Base-by-base conservation (phyloP, 2,797 vertebrate genomes). In the Manis pentadactyla region DNA sequence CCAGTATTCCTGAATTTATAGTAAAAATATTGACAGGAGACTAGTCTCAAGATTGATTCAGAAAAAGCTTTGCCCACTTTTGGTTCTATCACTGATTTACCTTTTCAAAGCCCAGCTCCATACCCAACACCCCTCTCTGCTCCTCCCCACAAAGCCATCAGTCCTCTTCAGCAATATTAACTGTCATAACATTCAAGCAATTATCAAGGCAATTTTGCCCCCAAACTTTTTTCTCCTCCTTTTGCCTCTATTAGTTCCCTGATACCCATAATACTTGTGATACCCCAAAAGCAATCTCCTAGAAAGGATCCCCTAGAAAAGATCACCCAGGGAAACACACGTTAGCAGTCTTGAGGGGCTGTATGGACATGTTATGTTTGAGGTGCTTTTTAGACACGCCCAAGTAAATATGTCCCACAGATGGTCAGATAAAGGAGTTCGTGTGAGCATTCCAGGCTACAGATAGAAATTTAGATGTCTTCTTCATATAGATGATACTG, bases 401-500 rank as follows among this genome's bases (percentile, higher is more conserved):
- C 39, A 61, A 75, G 11, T 1, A 73, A 42, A 49, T 21, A 19
- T 15, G 25, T 17, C 23, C 63, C 39, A 25, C 12, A 17, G 13
- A 15, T 2, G 2, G 42, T 17, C 12, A 27, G 66, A 37, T 4
- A 18, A 55, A 57, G 51, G 7, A 17, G 11, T 17, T 55, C 21
- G 14, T 17, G 12, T 4, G 15, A 25, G 10, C 19, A 49, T 51
- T 57, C 8, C 23, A 46, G 1, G 7, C 42, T 37, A 31, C 19
- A 73, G 75, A 68, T 0, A 19, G 1, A 18, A 66, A 79, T 3
- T 2, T 1, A 49, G 2, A 23, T 2, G 18, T 55, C 46, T 68
- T 55, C 66, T 27, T 8, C 6, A 1, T 1, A 49, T 0, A 34
- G 51, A 53, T 7, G 21, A 25, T 9, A 23, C 53, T 51, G 25